Evolutionary conservation across 2,113 vertebrate species (phyloP).

Genomic region (Microcebus griseorufus): DNA sequence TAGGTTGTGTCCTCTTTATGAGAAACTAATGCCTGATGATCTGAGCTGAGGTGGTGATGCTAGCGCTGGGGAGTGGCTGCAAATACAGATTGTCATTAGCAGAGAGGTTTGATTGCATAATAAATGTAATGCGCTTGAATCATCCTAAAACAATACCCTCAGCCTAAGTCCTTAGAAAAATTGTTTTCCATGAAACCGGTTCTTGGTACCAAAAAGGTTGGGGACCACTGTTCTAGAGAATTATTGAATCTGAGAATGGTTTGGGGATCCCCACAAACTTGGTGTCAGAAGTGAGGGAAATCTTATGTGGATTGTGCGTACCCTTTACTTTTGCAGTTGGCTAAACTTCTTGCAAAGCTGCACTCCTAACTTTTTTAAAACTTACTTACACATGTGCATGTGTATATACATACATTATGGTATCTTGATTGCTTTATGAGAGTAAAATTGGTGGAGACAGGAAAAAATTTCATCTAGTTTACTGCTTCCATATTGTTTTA

Average conservation of each 20-base stretch:
- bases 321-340: neutral
- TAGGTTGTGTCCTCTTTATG: too few relatives aligned
- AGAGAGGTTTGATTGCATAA: too few relatives aligned
- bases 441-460: neutral
- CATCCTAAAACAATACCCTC: too few relatives aligned
- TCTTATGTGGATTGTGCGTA: neutral
- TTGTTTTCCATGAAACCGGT: too few relatives aligned
- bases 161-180: too few relatives aligned
- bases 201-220: too few relatives aligned
- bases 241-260: neutral
- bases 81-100: too few relatives aligned
- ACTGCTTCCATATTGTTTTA: neutral
- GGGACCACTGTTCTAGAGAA: neutral
- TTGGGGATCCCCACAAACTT: neutral
- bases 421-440: neutral
- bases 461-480: neutral
- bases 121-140: too few relatives aligned
- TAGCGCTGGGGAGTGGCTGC: too few relatives aligned
- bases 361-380: neutral
- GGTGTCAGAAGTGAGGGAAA: neutral
- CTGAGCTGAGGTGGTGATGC: too few relatives aligned
- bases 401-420: neutral
- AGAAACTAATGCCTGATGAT: too few relatives aligned
- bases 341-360: neutral
- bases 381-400: neutral